A percentile compares a stretch with the other conserved stretches of the same genome.
phyloP scores from a whole-genome alignment of 2,888 invertebrate species.

The Furcula furcula region DNA sequence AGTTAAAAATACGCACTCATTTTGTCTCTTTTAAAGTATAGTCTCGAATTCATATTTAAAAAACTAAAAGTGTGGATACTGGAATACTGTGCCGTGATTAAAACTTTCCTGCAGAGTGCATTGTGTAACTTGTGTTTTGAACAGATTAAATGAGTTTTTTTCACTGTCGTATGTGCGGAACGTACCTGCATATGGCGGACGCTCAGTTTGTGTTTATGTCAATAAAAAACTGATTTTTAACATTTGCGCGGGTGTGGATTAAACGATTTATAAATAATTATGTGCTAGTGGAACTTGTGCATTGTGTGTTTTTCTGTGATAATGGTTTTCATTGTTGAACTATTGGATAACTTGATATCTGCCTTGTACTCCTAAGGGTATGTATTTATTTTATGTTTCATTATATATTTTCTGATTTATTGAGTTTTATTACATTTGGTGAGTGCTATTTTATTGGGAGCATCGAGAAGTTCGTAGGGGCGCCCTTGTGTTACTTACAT shows the following conservation, averaged over 20 bases:
- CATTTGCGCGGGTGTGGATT: slow-evolving; percentile 79
- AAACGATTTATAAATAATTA: slow-evolving; percentile 61
- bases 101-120: no score
- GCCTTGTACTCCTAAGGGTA: slow-evolving; percentile 73
- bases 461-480: slow-evolving; percentile 8
- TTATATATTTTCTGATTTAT: slow-evolving; percentile 43
- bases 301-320: slow-evolving; percentile 72
- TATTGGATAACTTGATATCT: slow-evolving; percentile 63
- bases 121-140: slow-evolving; percentile 23
- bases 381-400: slow-evolving; percentile 71
- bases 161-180: slow-evolving; percentile 54
- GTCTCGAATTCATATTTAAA: no score
- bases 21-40: no score
- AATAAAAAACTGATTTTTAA: slow-evolving; percentile 78
- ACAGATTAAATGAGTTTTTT: slow-evolving; percentile 29
- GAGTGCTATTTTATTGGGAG: slow-evolving; percentile 11
- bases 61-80: slow-evolving; percentile 1
- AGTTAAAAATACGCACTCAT: no score
- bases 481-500: slow-evolving; percentile 8
- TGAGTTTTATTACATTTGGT: slow-evolving; percentile 23
- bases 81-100: neutral
- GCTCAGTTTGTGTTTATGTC: slow-evolving; percentile 82
- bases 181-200: slow-evolving; percentile 80
- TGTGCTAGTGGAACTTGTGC: slow-evolving; percentile 72
- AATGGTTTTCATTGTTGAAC: slow-evolving; percentile 72